phyloP scores from a whole-genome alignment of 1,140 invertebrate genomes.

The Rhagoletis pomonella region DNA sequence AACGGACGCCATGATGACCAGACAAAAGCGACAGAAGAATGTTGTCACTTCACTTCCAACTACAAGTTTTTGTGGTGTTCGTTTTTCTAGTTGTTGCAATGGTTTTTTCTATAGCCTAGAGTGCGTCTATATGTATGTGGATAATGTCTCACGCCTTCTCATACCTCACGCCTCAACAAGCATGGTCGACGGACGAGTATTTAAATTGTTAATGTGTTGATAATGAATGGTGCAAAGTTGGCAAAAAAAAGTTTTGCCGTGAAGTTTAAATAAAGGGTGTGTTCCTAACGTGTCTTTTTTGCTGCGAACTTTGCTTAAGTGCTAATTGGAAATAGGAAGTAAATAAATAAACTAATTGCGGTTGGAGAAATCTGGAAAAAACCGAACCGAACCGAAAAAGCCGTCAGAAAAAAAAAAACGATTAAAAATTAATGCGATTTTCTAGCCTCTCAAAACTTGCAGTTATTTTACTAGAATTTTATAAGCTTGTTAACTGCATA shows the following conservation, averaged over 20 bases:
- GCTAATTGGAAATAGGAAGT: no score
- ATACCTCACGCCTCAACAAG: not conserved
- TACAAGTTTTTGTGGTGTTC: not conserved
- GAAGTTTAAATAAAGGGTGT: not conserved
- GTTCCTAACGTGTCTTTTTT: not conserved
- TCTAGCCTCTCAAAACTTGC: no score
- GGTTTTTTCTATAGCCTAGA: slow-evolving; percentile 17
- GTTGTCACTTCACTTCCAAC: slow-evolving; percentile 27
- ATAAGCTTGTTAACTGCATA: no score
- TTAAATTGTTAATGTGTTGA: slow-evolving; percentile 44
- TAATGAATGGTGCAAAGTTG: slow-evolving; percentile 39
- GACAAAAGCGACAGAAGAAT: slow-evolving; percentile 50
- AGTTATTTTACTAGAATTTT: no score
- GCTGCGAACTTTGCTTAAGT: no score
- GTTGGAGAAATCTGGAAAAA: no score
- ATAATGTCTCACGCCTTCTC: slow-evolving; percentile 10
- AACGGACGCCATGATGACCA: slow-evolving; percentile 42
- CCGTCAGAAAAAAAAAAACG: no score
- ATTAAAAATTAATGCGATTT: no score
- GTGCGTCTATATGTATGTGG: not conserved
- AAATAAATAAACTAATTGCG: no score
- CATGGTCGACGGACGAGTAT: not conserved
- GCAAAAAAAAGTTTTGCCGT: slow-evolving; percentile 12
- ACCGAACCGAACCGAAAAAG: no score
- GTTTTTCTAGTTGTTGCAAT: not conserved